phyloP scores from a whole-genome alignment of 2,797 vertebrate species.

The Muscicapa comitata region DNA sequence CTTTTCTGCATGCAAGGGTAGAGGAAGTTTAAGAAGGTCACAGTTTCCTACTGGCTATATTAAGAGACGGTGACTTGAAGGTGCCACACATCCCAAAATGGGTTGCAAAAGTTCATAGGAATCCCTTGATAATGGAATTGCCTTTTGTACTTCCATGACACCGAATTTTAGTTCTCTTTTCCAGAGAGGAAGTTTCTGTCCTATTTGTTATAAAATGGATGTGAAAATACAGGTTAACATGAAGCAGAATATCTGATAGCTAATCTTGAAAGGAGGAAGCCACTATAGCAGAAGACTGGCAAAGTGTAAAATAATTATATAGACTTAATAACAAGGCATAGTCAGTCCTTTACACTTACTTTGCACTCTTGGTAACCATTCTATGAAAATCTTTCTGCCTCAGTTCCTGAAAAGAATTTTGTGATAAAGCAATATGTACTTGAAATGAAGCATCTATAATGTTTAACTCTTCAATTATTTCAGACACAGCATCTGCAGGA shows the following conservation, averaged over 20 bases:
- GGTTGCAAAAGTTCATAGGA: background rate
- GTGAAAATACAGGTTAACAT: background rate
- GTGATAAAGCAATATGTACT: background rate
- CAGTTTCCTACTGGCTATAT: background rate
- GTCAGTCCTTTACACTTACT: background rate
- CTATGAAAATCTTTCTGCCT: background rate
- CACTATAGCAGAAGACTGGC: background rate
- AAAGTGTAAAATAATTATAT: background rate
- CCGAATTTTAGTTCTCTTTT: background rate
- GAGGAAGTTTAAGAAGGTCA: conserved; percentile 20
- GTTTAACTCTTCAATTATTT: background rate
- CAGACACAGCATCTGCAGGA: background rate
- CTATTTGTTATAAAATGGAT: background rate
- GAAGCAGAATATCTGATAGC: background rate
- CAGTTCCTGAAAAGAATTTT: background rate
- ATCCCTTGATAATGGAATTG: background rate
- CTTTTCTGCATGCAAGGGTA: background rate
- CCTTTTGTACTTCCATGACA: background rate
- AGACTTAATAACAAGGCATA: background rate
- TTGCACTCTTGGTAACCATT: background rate
- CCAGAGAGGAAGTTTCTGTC: background rate
- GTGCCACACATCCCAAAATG: background rate
- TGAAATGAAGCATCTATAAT: background rate
- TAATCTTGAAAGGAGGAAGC: background rate
- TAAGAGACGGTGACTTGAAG: background rate